Evolutionary conservation across 2,113 vertebrate species (phyloP).

Genomic region (Chloropsis hardwickii): DNA sequence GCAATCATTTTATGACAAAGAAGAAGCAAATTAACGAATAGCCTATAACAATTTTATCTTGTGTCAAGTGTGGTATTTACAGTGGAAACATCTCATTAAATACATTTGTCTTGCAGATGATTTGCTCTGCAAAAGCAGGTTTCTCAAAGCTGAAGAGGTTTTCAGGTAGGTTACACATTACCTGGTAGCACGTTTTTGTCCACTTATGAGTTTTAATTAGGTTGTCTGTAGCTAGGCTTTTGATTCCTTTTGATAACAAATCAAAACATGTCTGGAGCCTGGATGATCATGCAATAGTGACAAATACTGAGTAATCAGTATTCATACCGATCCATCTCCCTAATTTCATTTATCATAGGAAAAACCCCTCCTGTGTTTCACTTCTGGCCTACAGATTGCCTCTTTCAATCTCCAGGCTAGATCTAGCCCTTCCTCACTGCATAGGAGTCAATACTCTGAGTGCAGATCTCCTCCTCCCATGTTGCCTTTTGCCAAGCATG

Average conservation of each 20-base stretch:
- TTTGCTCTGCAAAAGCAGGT: background rate
- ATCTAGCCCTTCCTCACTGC: background rate
- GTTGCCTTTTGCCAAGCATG: background rate
- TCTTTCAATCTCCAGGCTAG: background rate
- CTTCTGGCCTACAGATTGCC: background rate
- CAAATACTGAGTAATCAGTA: background rate
- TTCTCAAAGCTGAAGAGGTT: background rate
- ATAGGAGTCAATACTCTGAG: background rate
- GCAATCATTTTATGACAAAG: background rate
- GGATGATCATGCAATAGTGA: background rate
- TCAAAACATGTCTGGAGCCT: background rate
- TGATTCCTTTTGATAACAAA: background rate
- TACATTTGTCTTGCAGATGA: background rate
- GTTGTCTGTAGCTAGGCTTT: background rate
- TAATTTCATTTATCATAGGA: background rate
- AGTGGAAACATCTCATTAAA: background rate
- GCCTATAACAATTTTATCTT: background rate
- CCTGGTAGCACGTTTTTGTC: background rate
- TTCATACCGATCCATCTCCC: background rate
- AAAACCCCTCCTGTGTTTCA: background rate
- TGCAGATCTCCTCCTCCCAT: rapidly evolving
- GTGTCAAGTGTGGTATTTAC: background rate
- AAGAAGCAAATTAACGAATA: background rate
- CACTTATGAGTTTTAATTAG: background rate
- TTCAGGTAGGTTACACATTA: background rate